These are phyloP conservation scores for Acanthis flammea DNA, from an alignment of 2,797 vertebrate genomes.

Conservation along the genomic window DNA sequence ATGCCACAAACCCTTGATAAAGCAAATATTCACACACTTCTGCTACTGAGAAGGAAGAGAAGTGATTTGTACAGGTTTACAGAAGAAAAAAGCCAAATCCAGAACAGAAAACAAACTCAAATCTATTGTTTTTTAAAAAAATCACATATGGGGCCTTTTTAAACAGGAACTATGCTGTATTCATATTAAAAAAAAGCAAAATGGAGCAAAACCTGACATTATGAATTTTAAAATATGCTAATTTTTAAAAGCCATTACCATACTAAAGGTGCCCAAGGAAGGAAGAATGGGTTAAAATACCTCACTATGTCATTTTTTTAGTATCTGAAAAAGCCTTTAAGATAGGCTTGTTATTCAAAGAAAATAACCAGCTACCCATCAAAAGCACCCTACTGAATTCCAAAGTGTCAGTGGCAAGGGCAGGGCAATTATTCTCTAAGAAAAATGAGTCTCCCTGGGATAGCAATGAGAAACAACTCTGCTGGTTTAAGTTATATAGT, in stretches of 20 bases:
- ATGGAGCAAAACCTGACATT: neutral
- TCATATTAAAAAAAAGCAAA: neutral
- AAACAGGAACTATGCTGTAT: neutral
- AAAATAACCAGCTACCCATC: neutral
- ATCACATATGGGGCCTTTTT: neutral
- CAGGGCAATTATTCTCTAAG: neutral
- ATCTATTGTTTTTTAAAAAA: neutral
- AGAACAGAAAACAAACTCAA: neutral
- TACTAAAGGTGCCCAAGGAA: neutral
- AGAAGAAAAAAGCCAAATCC: neutral
- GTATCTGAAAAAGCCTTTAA: neutral
- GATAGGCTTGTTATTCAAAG: neutral
- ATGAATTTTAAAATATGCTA: rapidly evolving
- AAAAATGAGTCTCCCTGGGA: neutral
- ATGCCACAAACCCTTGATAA: neutral
- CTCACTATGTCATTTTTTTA: neutral
- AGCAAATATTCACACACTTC: neutral
- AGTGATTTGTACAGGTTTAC: neutral
- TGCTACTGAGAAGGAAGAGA: neutral
- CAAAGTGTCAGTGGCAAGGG: neutral
- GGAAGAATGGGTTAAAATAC: neutral
- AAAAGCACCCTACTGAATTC: neutral
- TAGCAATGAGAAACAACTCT: neutral
- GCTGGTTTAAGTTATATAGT: rapidly evolving
- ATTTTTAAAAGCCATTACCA: neutral